Conservation (phyloP, 2,797 vertebrate species). For the Myotis pilosus region DNA sequence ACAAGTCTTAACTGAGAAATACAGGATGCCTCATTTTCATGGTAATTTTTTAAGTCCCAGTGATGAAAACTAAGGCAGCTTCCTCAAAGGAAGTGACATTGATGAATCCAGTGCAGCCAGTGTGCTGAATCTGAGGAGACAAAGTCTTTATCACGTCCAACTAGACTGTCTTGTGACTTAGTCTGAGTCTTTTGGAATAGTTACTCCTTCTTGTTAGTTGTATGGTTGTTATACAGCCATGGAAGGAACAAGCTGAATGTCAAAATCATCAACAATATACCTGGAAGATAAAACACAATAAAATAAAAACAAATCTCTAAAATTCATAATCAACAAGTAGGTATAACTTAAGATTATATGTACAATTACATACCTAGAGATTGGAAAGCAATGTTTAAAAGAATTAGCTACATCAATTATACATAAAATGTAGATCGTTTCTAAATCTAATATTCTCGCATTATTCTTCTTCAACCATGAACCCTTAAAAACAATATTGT, state of each 20-base stretch:
- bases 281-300: conserved; percentile 76
- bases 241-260: conserved; percentile 75
- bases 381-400: conserved; percentile 36
- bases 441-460: background rate
- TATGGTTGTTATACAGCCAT: conserved; percentile 69
- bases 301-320: conserved; percentile 29
- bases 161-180: conserved; percentile 30
- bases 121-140: conserved; percentile 14
- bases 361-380: background rate
- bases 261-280: conserved; percentile 80
- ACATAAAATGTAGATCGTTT: background rate
- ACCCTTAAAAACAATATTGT: background rate
- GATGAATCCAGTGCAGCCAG: conserved; percentile 18
- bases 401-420: background rate
- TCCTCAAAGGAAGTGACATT: conserved; percentile 33
- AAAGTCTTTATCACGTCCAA: conserved; percentile 19
- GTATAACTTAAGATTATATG: background rate
- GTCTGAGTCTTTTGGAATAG: conserved; percentile 36
- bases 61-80: conserved; percentile 52
- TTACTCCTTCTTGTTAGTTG: conserved; percentile 65
- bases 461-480: background rate
- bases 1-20: conserved; percentile 63
- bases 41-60: conserved; percentile 60
- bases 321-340: background rate
- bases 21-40: conserved; percentile 60